These are phyloP conservation scores for Platalea minor DNA, from an alignment of 2,797 vertebrate species.

Conservation along the genomic window DNA sequence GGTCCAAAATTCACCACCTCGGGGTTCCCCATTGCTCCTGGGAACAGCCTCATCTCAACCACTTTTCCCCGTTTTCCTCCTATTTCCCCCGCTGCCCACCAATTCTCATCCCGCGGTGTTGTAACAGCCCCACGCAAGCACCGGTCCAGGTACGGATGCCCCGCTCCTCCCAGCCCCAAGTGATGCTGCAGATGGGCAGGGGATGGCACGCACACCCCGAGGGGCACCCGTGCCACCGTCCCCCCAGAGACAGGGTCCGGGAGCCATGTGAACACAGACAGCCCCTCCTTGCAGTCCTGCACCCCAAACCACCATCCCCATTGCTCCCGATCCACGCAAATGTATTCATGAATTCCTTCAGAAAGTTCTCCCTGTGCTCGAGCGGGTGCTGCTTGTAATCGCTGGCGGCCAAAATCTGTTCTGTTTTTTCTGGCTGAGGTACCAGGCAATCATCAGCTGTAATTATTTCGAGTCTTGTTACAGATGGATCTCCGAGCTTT, in stretches of 20 bases:
- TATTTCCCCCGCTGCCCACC: neutral
- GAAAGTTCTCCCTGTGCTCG: conserved; percentile 74
- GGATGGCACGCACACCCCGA: rapidly evolving
- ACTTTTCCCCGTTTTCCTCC: neutral
- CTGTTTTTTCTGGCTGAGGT: conserved; percentile 81
- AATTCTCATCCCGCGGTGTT: rapidly evolving
- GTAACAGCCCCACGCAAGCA: neutral
- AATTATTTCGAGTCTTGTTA: conserved; percentile 82
- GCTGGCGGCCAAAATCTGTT: conserved; percentile 78
- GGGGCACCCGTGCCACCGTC: rapidly evolving
- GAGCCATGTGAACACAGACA: neutral
- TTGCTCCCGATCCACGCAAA: conserved; percentile 37
- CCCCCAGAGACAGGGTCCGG: neutral
- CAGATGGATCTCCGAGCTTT: conserved; percentile 80
- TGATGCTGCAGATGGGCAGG: neutral
- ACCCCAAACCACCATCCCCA: neutral
- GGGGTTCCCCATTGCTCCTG: rapidly evolving
- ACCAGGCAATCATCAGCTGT: conserved; percentile 80
- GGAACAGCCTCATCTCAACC: rapidly evolving
- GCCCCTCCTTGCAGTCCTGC: neutral
- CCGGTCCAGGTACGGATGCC: rapidly evolving
- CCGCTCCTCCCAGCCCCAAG: neutral
- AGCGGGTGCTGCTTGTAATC: conserved; percentile 74
- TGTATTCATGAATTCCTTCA: conserved; percentile 73
- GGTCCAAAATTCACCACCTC: neutral